A percentile compares a stretch with the other conserved stretches of the same genome.
Conservation (phyloP, 2,888 invertebrate species). For the Gastrophysa polygoni region DNA sequence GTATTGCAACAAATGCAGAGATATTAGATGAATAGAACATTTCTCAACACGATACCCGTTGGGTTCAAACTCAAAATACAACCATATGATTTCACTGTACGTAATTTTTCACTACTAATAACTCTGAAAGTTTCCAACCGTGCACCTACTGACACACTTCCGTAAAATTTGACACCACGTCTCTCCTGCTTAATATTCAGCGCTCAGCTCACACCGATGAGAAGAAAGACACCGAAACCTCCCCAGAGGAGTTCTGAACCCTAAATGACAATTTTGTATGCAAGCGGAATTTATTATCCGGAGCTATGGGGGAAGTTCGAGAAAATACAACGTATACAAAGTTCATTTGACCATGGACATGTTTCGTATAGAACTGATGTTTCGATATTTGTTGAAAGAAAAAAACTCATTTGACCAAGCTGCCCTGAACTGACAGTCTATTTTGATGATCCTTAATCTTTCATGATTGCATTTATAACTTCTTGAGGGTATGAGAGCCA, state of each 20-base stretch:
- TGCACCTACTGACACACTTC: not conserved
- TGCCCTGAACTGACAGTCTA: too few relatives aligned
- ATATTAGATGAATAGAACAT: too few relatives aligned
- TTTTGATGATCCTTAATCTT: too few relatives aligned
- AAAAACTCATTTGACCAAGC: too few relatives aligned
- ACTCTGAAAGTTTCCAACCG: not conserved
- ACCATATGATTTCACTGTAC: not conserved
- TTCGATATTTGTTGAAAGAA: too few relatives aligned
- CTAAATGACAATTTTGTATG: conserved; percentile 35
- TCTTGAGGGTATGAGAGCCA: too few relatives aligned
- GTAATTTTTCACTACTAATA: not conserved
- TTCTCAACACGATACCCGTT: too few relatives aligned
- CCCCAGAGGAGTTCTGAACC: conserved; percentile 29
- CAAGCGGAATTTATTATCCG: conserved; percentile 29
- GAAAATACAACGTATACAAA: not conserved
- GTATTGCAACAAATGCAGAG: too few relatives aligned
- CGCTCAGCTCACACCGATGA: conserved; percentile 28
- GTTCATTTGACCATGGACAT: too few relatives aligned
- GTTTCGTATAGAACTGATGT: too few relatives aligned
- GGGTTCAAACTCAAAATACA: too few relatives aligned
- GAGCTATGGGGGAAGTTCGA: not conserved
- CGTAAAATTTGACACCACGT: conserved; percentile 1
- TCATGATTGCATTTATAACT: too few relatives aligned
- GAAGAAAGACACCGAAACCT: conserved; percentile 28
- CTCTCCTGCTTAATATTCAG: conserved; percentile 34